These are phyloP conservation scores for Chiloscyllium plagiosum DNA, from an alignment of 2,113 vertebrate genomes.

Conservation along the genomic window DNA sequence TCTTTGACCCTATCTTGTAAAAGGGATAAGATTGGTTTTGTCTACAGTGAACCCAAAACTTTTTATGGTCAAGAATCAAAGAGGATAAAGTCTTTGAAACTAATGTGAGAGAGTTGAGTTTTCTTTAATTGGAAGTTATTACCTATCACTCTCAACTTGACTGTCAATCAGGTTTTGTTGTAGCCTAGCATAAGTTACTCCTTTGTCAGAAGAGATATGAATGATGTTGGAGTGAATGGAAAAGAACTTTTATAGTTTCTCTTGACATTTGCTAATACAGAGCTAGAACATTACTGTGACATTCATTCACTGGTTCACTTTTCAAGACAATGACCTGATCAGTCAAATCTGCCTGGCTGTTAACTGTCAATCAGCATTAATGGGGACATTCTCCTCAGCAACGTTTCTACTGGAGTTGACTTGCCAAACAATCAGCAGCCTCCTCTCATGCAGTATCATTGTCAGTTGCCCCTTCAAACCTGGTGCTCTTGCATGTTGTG, in stretches of 20 bases:
- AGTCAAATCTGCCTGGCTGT: no score
- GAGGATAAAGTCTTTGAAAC: neutral
- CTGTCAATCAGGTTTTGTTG: neutral
- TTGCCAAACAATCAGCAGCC: no score
- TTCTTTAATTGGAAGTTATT: neutral
- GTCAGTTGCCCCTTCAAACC: no score
- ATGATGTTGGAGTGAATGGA: neutral
- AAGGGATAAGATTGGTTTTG: neutral
- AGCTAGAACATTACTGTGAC: no score
- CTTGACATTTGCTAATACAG: no score
- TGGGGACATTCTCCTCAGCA: no score
- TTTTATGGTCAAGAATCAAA: neutral
- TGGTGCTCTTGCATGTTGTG: no score
- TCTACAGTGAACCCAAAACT: neutral
- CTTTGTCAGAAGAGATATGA: neutral
- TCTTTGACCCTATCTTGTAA: neutral
- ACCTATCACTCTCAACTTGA: neutral
- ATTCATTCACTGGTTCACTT: no score
- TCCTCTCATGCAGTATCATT: no score
- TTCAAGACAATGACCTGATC: no score
- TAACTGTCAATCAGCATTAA: no score
- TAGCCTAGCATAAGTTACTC: neutral
- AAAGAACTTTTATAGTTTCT: neutral
- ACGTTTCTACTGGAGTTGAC: no score
- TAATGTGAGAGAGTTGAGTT: neutral